Evolutionary conservation across 2,797 vertebrate genomes (phyloP), one percentile per base, ranked within the genome.

Genomic region (Acestrorhynchus altus): DNA sequence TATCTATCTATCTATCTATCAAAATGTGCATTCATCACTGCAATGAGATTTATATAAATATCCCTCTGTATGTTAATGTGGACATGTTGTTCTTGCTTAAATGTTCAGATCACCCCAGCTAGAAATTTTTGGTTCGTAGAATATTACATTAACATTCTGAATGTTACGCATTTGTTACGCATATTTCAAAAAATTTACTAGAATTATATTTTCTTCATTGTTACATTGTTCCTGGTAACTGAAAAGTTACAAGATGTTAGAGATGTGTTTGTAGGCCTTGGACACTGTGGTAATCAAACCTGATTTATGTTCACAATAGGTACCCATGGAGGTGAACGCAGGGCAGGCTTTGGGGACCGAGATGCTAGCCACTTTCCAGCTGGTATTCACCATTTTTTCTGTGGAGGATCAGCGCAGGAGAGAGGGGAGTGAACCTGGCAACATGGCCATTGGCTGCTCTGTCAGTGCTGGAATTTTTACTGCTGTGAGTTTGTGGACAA

Each of bases 331-430:
- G 10, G 65, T 90, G 80, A 94, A 94, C 0, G 91, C 92, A 0
- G 94, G 90, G 1, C 94, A 93, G 80, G 94, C 94, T 44, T 79
- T 95, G 79, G 93, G 86, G 9, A 88, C 94, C 75, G 94, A 96
- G 87, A 78, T 90, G 1, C 88, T 96, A 1, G 94, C 92, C 86
- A 95, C 94, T 79, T 96, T 96, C 90, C 93, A 96, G 80, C 85
- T 96, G 88, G 93, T 93, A 0, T 92, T 96, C 81, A 93, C 93
- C 0, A 82, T 94, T n/a, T 96, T 96, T 39, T 92, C 94, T 0
- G 82, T 91, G 12, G 84, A 95, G 15, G 90, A 93, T 47, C 89
- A 87, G 13, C 65, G 87, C 0, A 81, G 86, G 20, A 88, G 86
- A 51, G 93, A 94, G 26, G 79, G 85, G 0, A 65, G 86, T 39